These are phyloP conservation scores for Rhingia rostrata DNA, from an alignment of 2,888 invertebrate species.

Conservation along the genomic window DNA sequence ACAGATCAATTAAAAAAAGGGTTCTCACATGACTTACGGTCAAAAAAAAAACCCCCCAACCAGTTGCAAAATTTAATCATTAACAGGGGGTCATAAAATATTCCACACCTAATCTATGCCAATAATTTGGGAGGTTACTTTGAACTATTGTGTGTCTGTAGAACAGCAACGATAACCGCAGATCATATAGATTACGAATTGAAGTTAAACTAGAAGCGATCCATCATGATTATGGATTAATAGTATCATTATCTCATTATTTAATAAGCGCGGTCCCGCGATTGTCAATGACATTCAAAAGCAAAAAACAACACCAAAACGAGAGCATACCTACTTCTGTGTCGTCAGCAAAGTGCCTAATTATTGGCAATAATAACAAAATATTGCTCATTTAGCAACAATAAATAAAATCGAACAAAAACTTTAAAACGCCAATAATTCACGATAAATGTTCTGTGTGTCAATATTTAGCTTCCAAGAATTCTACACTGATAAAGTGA, in stretches of 20 bases:
- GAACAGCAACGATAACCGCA: conserved; percentile 7
- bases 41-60: background rate
- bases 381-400: conserved; percentile 3
- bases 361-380: conserved; percentile 26
- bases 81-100: background rate
- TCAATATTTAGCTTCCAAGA: conserved; percentile 29
- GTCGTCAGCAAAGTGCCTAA: conserved; percentile 29
- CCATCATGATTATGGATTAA: conserved; percentile 33
- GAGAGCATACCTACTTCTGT: background rate
- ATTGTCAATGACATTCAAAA: conserved; percentile 32
- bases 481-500: conserved; percentile 16
- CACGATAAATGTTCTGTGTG: conserved; percentile 19
- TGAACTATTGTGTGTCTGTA: background rate
- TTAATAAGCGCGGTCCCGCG: background rate
- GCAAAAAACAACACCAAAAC: background rate
- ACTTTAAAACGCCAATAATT: conserved; percentile 37
- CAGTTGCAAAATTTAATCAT: background rate
- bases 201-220: conserved; percentile 8
- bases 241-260: conserved; percentile 2
- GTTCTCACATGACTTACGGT: conserved; percentile 39
- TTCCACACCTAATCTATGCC: background rate
- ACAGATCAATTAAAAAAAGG: conserved; percentile 26
- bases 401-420: background rate
- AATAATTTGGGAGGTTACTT: background rate
- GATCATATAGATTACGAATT: conserved; percentile 24